Conservation (phyloP, 2,113 vertebrate genomes). For the Gila orcuttii region DNA sequence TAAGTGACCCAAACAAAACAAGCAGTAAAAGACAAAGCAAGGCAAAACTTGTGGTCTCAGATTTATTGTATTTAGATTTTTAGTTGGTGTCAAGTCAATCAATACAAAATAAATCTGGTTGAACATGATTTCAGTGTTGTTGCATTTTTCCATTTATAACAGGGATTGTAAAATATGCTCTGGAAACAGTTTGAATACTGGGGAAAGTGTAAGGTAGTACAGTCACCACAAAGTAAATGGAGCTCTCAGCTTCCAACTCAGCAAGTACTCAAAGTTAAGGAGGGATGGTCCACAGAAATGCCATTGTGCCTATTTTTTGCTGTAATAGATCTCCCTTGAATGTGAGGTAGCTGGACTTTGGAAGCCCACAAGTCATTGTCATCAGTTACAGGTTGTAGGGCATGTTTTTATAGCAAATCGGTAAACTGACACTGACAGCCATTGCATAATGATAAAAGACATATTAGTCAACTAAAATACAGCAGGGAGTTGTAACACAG, state of each 20-base stretch:
- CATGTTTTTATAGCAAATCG: not conserved
- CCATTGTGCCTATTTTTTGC: not conserved
- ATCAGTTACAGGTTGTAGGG: not conserved
- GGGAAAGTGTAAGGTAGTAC: slow-evolving; percentile 24
- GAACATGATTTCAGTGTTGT: slow-evolving; percentile 51
- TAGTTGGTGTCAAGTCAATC: slow-evolving; percentile 43
- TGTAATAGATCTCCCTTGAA: slow-evolving; percentile 27
- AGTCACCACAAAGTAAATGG: slow-evolving; percentile 24
- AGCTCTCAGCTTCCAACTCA: slow-evolving; percentile 42
- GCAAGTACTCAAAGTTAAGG: slow-evolving; percentile 31
- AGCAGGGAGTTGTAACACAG: slow-evolving; percentile 27
- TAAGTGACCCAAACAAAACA: not conserved
- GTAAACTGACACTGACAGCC: slow-evolving; percentile 16
- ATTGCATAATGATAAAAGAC: not conserved
- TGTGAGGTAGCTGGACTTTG: slow-evolving; percentile 27
- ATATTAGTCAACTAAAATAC: not conserved
- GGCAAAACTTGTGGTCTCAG: slow-evolving; percentile 59
- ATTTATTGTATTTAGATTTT: slow-evolving; percentile 68
- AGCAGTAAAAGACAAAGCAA: slow-evolving; percentile 18
- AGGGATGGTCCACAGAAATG: not conserved
- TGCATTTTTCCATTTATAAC: slow-evolving; percentile 21
- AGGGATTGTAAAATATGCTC: slow-evolving; percentile 38
- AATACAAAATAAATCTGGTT: slow-evolving; percentile 69
- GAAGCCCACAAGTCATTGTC: slow-evolving; percentile 2
- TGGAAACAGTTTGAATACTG: slow-evolving; percentile 23